phyloP scores from a whole-genome alignment of 2,888 invertebrate genomes.

The Drosophila ezoana region DNA sequence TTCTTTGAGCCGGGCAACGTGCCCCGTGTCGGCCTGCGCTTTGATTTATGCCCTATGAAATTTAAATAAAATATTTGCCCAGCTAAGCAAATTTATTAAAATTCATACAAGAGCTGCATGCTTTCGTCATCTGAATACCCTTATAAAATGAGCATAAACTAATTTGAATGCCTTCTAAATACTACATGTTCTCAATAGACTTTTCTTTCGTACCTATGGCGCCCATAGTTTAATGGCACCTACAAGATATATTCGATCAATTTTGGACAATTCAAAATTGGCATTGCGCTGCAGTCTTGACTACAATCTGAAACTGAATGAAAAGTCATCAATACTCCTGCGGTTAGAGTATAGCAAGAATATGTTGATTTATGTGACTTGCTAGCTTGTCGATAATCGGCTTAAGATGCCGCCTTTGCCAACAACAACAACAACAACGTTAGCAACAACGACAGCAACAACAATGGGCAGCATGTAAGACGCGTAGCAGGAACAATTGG shows the following conservation, averaged over 20 bases:
- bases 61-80: constrained; percentile 63
- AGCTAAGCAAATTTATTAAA: constrained; percentile 72
- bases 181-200: no score
- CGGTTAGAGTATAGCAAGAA: constrained; percentile 18
- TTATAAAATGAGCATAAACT: neutral
- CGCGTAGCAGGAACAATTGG: constrained; percentile 31
- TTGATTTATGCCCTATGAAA: constrained; percentile 65
- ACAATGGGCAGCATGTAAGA: constrained; percentile 4
- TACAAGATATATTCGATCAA: no score
- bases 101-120: constrained; percentile 11
- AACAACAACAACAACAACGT: constrained; percentile 21
- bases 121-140: constrained; percentile 16
- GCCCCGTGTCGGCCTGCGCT: constrained; percentile 17
- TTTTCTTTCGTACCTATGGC: no score
- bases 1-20: constrained; percentile 22
- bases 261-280: no score
- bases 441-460: constrained; percentile 14
- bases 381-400: constrained; percentile 67
- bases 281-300: no score
- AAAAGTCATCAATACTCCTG: no score
- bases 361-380: constrained; percentile 67
- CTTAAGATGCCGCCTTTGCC: constrained; percentile 47
- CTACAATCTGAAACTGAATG: no score
- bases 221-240: no score
- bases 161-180: no score